Evolutionary conservation across 2,888 invertebrate genomes (phyloP).

Genomic region (Neria commutata): DNA sequence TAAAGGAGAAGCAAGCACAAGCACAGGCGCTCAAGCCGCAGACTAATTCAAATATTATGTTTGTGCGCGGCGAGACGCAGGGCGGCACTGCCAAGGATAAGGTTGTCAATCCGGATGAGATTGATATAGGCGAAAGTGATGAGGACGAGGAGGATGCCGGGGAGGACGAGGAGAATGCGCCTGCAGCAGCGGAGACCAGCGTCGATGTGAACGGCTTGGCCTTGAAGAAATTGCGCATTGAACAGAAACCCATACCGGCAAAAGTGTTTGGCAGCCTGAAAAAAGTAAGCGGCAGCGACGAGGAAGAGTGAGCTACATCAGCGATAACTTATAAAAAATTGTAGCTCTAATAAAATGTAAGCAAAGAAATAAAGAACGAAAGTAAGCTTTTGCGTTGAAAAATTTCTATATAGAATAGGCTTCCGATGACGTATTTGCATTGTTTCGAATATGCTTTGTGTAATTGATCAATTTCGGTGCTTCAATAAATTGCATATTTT

Average conservation of each 20-base stretch:
- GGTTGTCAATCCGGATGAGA: conserved; percentile 86
- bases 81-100: conserved; percentile 71
- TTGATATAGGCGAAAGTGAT: conserved; percentile 78
- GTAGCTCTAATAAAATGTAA: background rate
- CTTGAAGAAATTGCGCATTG: conserved; percentile 73
- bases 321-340: too few relatives aligned
- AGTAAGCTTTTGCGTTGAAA: too few relatives aligned
- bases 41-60: conserved; percentile 72
- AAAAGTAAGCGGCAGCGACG: conserved; percentile 38
- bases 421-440: too few relatives aligned
- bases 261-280: conserved; percentile 88
- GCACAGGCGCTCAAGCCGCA: conserved; percentile 37
- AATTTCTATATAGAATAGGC: too few relatives aligned
- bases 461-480: too few relatives aligned
- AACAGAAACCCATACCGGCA: conserved; percentile 84
- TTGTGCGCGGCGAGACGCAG: conserved; percentile 87
- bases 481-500: too few relatives aligned
- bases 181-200: too few relatives aligned
- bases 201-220: conserved; percentile 65
- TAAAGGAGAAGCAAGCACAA: conserved; percentile 42
- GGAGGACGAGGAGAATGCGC: conserved; percentile 66
- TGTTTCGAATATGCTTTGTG: too few relatives aligned
- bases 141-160: conserved; percentile 69
- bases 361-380: too few relatives aligned
- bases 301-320: background rate